Evolutionary conservation across 2,888 invertebrate species (phyloP), one percentile per base, ranked within the genome.

Genomic region (Apoda limacodes): DNA sequence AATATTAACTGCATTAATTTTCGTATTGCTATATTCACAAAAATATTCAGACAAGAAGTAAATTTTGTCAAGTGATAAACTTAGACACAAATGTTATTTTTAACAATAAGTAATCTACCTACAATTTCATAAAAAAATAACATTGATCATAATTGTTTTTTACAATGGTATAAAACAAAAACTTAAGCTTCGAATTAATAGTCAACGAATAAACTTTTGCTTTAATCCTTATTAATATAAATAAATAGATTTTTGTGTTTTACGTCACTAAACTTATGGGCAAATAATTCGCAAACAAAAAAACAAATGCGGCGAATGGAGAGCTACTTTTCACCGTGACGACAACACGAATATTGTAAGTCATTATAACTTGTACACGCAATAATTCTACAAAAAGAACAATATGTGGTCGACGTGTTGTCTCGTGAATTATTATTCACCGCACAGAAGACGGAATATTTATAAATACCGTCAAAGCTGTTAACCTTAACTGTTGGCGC

Each of bases 251-350:
- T 66, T 67, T 64, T 60, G 60, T 66, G 49, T 63, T 61, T 55
- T 52, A 52, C 53, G 55, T 58, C 55, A 59, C 54, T n/a, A n/a
- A n/a, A n/a, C n/a, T 45, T 50, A 55, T 52, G 48, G 53, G 55
- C 63, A 56, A 55, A 67, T 68, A 66, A 61, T 56, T 42, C 39
- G 49, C 46, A 52, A 65, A 76, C 74, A 76, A 76, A 71, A 72
- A 74, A 71, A 74, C 68, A 64, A 57, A 69, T 67, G 66, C 57
- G 62, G 57, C 71, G 62, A 75, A 72, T 70, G 49, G 61, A 54
- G 50, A 51, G 54, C 56, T 53, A 58, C 55, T 62, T 67, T 68
- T 64, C 61, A 57, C 62, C 52, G 57, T 54, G 57, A 60, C 59
- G 58, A 61, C 55, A 55, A 55, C 53, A 52, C 41, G 44, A 49